These are phyloP conservation scores for Mobula hypostoma DNA, from an alignment of 2,113 vertebrate genomes.

Conservation along the genomic window DNA sequence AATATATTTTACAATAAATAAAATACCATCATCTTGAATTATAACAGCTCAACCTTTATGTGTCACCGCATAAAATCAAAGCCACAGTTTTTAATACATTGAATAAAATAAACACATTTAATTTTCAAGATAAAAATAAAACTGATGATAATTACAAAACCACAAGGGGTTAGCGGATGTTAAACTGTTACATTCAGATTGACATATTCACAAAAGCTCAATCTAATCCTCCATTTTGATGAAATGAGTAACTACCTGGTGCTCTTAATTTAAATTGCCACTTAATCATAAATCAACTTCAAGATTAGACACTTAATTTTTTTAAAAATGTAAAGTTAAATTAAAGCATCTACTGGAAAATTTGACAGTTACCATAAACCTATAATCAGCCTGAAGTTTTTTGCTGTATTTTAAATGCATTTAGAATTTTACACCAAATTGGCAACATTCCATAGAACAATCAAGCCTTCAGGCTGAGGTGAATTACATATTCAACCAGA, in stretches of 20 bases:
- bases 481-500: background rate
- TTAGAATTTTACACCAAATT: background rate
- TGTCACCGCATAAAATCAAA: background rate
- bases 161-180: background rate
- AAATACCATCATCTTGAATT: background rate
- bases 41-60: background rate
- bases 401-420: slow-evolving; percentile 1
- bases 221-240: slow-evolving; percentile 15
- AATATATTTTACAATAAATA: background rate
- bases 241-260: slow-evolving; percentile 6
- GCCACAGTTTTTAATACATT: slow-evolving; percentile 1
- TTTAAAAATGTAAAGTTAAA: slow-evolving; percentile 11
- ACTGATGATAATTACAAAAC: slow-evolving; percentile 23
- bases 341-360: slow-evolving; percentile 26
- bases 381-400: slow-evolving; percentile 31
- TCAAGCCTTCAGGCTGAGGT: background rate
- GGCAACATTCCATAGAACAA: background rate
- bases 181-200: slow-evolving; percentile 13
- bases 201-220: slow-evolving; percentile 27
- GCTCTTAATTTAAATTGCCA: slow-evolving; percentile 28
- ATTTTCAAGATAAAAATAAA: slow-evolving; percentile 34
- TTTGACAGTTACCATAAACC: slow-evolving; percentile 21
- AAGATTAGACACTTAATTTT: slow-evolving; percentile 33
- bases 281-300: slow-evolving; percentile 34
- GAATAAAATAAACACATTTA: slow-evolving; percentile 30